Conservation (phyloP, 2,888 invertebrate species). For the Hirtodrosophila trivittata region DNA sequence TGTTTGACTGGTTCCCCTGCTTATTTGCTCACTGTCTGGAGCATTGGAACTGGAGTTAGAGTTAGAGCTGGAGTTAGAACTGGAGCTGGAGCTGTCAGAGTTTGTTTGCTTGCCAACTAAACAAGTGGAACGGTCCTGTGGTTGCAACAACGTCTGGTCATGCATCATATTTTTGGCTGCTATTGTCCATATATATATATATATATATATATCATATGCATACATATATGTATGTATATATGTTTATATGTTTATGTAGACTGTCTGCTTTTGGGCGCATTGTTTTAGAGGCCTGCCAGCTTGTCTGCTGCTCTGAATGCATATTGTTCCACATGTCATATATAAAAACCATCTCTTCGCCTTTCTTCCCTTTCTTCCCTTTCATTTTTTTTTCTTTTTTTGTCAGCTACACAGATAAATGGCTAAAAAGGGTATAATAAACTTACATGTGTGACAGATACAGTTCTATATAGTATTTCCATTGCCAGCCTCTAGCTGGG, state of each 20-base stretch:
- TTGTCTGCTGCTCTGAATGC: conserved; percentile 18
- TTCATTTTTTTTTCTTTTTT: too few relatives aligned
- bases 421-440: background rate
- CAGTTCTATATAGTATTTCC: background rate
- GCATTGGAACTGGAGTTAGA: conserved; percentile 1
- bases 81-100: conserved; percentile 21
- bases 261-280: conserved; percentile 24
- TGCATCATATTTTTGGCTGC: conserved; percentile 37
- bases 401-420: too few relatives aligned
- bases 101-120: conserved; percentile 53
- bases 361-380: too few relatives aligned
- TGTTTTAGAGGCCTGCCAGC: conserved; percentile 33
- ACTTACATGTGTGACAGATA: too few relatives aligned
- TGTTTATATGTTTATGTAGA: too few relatives aligned
- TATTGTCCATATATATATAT: background rate
- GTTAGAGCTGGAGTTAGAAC: background rate
- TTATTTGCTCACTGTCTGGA: conserved; percentile 66
- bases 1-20: conserved; percentile 12
- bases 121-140: conserved; percentile 9
- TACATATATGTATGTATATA: conserved; percentile 10
- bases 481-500: too few relatives aligned
- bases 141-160: conserved; percentile 25
- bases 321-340: background rate
- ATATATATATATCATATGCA: background rate
- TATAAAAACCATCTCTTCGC: too few relatives aligned